Evolutionary conservation across 2,888 invertebrate genomes (phyloP), one percentile per base, ranked within the genome.

Genomic region (Drosophila longiperda): DNA sequence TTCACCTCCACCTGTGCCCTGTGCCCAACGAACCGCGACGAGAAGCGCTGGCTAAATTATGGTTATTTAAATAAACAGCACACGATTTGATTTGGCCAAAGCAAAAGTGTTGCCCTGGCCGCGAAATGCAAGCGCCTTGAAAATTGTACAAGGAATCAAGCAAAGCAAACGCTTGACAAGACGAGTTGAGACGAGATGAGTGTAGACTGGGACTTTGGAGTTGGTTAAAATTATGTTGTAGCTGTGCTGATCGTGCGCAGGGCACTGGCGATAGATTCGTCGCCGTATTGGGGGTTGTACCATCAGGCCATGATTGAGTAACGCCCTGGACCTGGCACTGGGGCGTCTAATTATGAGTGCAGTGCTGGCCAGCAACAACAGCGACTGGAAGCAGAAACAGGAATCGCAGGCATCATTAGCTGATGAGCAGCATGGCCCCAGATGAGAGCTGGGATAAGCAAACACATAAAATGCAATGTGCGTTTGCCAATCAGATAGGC

Each of bases 31-130:
- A 23, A 40, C 42, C 23, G 60, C 38, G 71, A 64, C 59, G 71
- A 68, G 75, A 72, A 79, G 77, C 68, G 55, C 38, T 68, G 66
- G 65, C 72, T 82, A 92, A 92, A 92, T 92, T 92, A 92, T 90
- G 90, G 91, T 92, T 91, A 92, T 92, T 92, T 92, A 91, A 92
- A 92, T 91, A 92, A 92, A 92, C 90, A 92, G 91, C 92, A 91
- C 92, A 92, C 91, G 92, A 92, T 91, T 92, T 86, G 83, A 79
- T 87, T 91, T 90, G 90, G 81, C 87, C 88, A 32, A 54, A 80
- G 82, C 82, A 86, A 90, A 87, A 82, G 89, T 86, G 87, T 89
- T 87, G 84, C 76, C 66, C 33, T 66, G 66, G 82, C 78, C 70
- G 80, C 66, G 78, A 74, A 79, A 80, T 75, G 73, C 70, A 83